Evolutionary conservation across 1,140 invertebrate species (phyloP).

Genomic region (Episyrphus balteatus): DNA sequence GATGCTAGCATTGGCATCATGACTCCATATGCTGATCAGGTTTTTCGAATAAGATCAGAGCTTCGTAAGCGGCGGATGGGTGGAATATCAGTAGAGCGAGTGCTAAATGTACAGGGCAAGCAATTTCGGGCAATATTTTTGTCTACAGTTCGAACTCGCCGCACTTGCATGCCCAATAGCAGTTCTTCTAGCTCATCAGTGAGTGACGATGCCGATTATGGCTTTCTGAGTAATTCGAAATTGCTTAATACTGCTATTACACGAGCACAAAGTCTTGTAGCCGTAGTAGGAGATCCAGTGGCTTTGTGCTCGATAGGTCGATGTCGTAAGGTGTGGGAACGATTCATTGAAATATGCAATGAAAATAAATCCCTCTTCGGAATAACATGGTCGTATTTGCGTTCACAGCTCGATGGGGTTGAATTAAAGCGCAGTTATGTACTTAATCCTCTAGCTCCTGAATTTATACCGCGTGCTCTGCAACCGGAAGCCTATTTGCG

Average conservation of each 20-base stretch:
- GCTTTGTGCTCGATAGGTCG: slow-evolving; percentile 72
- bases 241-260: slow-evolving; percentile 81
- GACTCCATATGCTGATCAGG: slow-evolving; percentile 75
- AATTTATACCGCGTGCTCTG: slow-evolving; percentile 59
- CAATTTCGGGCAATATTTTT: slow-evolving; percentile 79
- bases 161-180: slow-evolving; percentile 49
- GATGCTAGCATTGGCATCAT: slow-evolving; percentile 75
- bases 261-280: slow-evolving; percentile 74
- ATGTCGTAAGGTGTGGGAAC: slow-evolving; percentile 76
- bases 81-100: slow-evolving; percentile 72
- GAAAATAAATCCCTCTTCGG: slow-evolving; percentile 66
- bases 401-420: slow-evolving; percentile 57
- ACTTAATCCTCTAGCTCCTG: slow-evolving; percentile 71
- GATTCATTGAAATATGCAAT: slow-evolving; percentile 64
- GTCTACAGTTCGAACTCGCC: slow-evolving; percentile 69
- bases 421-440: slow-evolving; percentile 63
- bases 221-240: slow-evolving; percentile 76
- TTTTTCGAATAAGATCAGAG: slow-evolving; percentile 62
- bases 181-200: slow-evolving; percentile 18
- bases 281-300: slow-evolving; percentile 78
- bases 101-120: slow-evolving; percentile 82
- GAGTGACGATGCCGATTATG: slow-evolving; percentile 60
- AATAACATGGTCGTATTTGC: slow-evolving; percentile 55
- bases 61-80: slow-evolving; percentile 60
- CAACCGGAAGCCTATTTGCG: slow-evolving; percentile 38